Conservation (phyloP, 64 coral and sea anemone species). For the Montipora cactus region DNA sequence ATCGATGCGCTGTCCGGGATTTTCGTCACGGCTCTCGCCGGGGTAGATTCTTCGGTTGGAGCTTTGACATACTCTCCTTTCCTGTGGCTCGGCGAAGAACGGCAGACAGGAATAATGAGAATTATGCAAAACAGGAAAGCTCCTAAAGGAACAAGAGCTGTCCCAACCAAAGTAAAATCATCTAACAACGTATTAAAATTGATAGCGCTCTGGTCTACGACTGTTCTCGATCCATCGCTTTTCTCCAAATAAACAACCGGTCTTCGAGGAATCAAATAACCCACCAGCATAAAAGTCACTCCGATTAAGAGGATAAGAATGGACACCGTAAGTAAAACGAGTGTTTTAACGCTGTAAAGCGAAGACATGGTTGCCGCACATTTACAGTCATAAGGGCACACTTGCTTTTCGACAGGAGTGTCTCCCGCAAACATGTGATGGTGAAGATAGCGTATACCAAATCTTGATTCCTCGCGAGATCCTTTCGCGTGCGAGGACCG, state of each 20-base stretch:
- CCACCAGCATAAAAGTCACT: slow-evolving; percentile 93
- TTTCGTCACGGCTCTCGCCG: slow-evolving; percentile 14
- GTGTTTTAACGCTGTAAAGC: slow-evolving; percentile 85
- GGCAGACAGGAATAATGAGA: slow-evolving; percentile 84
- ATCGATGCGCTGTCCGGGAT: slow-evolving; percentile 14
- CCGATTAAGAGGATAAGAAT: slow-evolving; percentile 85
- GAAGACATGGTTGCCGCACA: slow-evolving; percentile 87
- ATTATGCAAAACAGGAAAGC: slow-evolving; percentile 83
- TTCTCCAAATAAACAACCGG: slow-evolving; percentile 87
- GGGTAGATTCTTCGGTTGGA: slow-evolving; percentile 69
- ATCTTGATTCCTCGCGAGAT: slow-evolving; percentile 73
- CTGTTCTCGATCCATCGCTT: slow-evolving; percentile 75
- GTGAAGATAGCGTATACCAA: slow-evolving; percentile 95
- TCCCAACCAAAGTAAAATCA: slow-evolving; percentile 92
- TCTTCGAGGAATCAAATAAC: slow-evolving; percentile 84
- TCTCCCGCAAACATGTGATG: slow-evolving; percentile 93
- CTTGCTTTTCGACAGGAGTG: slow-evolving; percentile 63
- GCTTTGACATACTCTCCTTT: slow-evolving; percentile 85
- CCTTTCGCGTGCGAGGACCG: slow-evolving; percentile 72
- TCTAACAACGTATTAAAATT: slow-evolving; percentile 89
- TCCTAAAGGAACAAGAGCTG: slow-evolving; percentile 82
- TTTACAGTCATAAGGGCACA: slow-evolving; percentile 82
- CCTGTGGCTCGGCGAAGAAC: slow-evolving; percentile 49
- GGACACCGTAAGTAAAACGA: slow-evolving; percentile 70
- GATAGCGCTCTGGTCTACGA: slow-evolving; percentile 73